These are phyloP conservation scores for Girardinus metallicus DNA, from an alignment of 2,797 vertebrate genomes.

Conservation along the genomic window DNA sequence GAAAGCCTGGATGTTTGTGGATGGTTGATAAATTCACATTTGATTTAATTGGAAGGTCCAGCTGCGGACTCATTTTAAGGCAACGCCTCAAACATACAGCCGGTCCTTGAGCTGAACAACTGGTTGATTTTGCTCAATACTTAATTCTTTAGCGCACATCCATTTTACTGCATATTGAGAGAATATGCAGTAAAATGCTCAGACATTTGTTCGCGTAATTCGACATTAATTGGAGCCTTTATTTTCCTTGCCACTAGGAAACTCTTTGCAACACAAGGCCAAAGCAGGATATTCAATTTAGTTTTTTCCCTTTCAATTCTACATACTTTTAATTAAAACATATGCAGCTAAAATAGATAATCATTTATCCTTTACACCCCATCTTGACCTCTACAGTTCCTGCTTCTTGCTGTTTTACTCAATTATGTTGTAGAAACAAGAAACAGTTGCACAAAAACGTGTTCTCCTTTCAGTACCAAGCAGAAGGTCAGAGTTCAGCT, in stretches of 20 bases:
- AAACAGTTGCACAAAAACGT: background rate
- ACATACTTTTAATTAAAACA: background rate
- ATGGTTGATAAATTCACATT: background rate
- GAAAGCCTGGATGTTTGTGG: background rate
- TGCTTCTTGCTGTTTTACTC: background rate
- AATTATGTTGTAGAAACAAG: background rate
- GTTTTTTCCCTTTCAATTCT: background rate
- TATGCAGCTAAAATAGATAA: background rate
- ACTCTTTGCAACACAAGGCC: background rate
- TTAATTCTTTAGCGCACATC: background rate
- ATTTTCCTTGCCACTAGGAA: background rate
- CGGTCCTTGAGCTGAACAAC: background rate
- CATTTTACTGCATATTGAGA: too few relatives aligned
- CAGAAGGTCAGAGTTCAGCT: background rate
- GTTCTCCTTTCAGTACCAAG: background rate
- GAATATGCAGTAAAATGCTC: background rate
- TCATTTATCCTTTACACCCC: background rate
- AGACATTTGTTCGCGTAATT: background rate
- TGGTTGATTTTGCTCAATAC: background rate
- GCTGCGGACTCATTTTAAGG: background rate
- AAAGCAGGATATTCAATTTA: background rate
- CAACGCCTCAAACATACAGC: background rate
- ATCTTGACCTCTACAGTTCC: background rate
- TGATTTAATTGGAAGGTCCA: background rate
- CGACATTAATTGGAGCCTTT: background rate